These are phyloP conservation scores for Philopedon plagiatum DNA, from an alignment of 2,888 invertebrate genomes.

Conservation along the genomic window DNA sequence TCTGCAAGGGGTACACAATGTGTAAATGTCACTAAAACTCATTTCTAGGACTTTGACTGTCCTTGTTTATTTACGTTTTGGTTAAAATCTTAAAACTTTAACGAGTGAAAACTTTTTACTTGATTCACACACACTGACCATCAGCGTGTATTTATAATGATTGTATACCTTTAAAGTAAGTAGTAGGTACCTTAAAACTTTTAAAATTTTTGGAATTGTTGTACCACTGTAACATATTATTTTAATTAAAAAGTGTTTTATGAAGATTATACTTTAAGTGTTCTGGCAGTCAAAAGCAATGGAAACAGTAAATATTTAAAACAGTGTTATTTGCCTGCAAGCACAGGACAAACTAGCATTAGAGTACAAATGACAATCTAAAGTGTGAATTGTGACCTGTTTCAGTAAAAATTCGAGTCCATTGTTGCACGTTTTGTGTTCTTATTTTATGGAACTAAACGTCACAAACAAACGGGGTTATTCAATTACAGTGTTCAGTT, in stretches of 20 bases:
- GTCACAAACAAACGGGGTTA: conserved; percentile 45
- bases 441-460: conserved; percentile 49
- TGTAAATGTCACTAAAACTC: too few species aligned
- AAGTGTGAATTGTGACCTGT: conserved; percentile 47
- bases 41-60: too few species aligned
- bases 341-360: conserved; percentile 9
- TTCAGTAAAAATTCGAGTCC: conserved; percentile 39
- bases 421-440: conserved; percentile 45
- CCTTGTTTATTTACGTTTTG: too few species aligned
- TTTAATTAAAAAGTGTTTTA: background rate
- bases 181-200: too few species aligned
- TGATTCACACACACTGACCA: too few species aligned
- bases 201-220: too few species aligned
- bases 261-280: background rate
- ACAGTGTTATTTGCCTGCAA: conserved; percentile 17
- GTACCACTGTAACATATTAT: too few species aligned
- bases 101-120: too few species aligned
- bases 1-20: too few species aligned
- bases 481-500: conserved; percentile 44
- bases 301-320: conserved; percentile 6
- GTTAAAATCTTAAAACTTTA: too few species aligned
- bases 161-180: too few species aligned
- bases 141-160: too few species aligned
- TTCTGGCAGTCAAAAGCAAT: background rate
- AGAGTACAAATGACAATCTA: conserved; percentile 43